These are phyloP conservation scores for Caenorhabditis japonica DNA, from an alignment of 2,888 invertebrate species.

Conservation along the genomic window DNA sequence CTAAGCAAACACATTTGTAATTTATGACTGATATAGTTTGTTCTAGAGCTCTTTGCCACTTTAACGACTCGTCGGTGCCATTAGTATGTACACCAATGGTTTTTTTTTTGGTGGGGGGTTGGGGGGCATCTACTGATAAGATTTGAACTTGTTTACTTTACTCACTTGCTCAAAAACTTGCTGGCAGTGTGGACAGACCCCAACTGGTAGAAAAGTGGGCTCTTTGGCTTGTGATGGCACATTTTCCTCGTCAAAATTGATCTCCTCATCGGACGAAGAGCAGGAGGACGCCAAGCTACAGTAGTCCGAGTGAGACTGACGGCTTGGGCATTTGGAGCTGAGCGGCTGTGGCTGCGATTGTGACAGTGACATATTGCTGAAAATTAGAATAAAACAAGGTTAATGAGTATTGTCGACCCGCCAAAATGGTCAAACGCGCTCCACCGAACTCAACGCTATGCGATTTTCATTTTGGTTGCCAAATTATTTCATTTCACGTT, in stretches of 20 bases:
- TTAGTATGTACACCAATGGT: too few species aligned
- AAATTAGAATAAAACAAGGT: background rate
- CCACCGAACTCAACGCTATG: too few species aligned
- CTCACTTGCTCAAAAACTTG: constrained; percentile 54
- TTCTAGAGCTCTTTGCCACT: constrained; percentile 4
- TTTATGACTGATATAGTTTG: constrained; percentile 36
- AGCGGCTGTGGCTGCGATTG: constrained; percentile 9
- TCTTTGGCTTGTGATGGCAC: constrained; percentile 4
- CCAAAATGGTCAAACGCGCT: too few species aligned
- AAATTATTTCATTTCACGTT: too few species aligned
- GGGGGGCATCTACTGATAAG: background rate
- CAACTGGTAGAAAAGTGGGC: constrained; percentile 30
- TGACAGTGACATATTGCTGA: background rate
- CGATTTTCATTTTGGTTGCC: too few species aligned
- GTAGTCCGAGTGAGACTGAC: constrained; percentile 53
- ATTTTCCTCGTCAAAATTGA: constrained; percentile 1
- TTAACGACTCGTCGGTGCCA: constrained; percentile 26
- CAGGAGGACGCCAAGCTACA: constrained; percentile 39
- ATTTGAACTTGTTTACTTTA: constrained; percentile 9
- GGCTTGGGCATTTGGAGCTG: constrained; percentile 27
- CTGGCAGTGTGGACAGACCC: constrained; percentile 56
- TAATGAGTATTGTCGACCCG: too few species aligned
- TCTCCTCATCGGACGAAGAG: constrained; percentile 41
- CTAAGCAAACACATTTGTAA: constrained; percentile 21
- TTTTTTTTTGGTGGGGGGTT: too few species aligned